Evolutionary conservation across 2,113 vertebrate genomes (phyloP), one percentile per base, ranked within the genome.

Genomic region (Microtus richardsoni): DNA sequence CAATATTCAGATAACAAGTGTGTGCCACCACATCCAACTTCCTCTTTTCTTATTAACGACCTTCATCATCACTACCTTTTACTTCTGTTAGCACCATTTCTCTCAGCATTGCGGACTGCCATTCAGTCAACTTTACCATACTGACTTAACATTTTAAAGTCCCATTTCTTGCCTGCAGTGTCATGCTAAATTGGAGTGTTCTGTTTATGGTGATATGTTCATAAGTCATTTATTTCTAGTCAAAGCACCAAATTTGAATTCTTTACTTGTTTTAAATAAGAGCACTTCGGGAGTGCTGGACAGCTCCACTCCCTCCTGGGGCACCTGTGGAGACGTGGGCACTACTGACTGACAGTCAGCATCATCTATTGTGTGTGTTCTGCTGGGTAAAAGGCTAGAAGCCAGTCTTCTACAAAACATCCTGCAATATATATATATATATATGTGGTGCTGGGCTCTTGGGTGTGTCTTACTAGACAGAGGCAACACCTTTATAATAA

Each of bases 211-310:
- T 54, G 33, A 77, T 19, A 58, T 71, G 28, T 60, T 3, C 70
- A 91, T n/a, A 87, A 87, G 22, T 54, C 41, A 94, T 70, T 64
- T 89, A 7, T 22, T 24, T 84, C 70, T 88, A 73, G 58, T 49
- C 49, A 87, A 89, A 87, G 33, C 71, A 49, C 12, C 52, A 49
- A 52, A 74, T 36, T 10, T 80, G 22, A 83, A 5, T 21, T 44
- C 16, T 44, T 54, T 78, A 54, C 70, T 74, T 93, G 84, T 94
- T 83, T 75, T 89, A 75, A 75, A 44, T 91, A 8, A 89, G 14
- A 96, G 52, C 36, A 77, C 2, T 62, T 78, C 1, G 88, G 75
- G 64, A 82, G 64, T 21, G 8, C 33, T 91, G 41, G 80, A 44
- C 58, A 24, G 83, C 28, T 2, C 16, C 41, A 88, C 14, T 60